phyloP scores from a whole-genome alignment of 2,113 vertebrate species.

The Trochalopteron elliotii region DNA sequence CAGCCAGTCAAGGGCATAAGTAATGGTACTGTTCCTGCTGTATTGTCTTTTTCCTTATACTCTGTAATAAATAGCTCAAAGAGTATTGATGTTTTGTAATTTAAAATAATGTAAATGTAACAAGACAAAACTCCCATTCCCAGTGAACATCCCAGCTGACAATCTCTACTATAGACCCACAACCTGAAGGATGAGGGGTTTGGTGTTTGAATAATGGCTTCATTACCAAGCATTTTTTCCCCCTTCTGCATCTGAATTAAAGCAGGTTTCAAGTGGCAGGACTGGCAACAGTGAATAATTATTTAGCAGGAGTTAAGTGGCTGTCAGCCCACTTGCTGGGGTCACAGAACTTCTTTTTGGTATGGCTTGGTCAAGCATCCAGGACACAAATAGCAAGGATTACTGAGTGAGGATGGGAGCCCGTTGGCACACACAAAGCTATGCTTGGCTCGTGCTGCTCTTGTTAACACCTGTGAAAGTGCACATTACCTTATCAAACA shows the following conservation, averaged over 20 bases:
- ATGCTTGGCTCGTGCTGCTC: background rate
- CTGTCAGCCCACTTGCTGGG: background rate
- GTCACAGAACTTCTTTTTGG: background rate
- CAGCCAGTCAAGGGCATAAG: constrained; percentile 21
- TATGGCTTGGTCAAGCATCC: constrained; percentile 1
- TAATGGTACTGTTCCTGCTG: background rate
- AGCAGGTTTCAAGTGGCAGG: background rate
- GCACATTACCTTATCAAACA: background rate
- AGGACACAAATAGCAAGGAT: constrained; percentile 10
- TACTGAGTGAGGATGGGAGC: background rate
- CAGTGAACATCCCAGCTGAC: background rate
- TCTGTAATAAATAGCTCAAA: background rate
- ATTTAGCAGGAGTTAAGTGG: constrained; percentile 3
- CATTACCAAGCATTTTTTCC: background rate
- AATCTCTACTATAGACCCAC: background rate
- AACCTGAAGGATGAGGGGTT: background rate
- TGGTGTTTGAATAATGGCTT: background rate
- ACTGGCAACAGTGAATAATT: background rate
- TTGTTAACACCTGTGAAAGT: constrained; percentile 12
- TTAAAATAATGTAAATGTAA: background rate
- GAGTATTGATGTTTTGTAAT: background rate
- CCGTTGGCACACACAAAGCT: background rate
- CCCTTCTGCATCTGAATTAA: background rate
- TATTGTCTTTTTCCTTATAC: background rate
- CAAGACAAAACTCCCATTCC: background rate